Evolutionary conservation across 1,140 invertebrate genomes (phyloP).

Genomic region (Conus betulinus): DNA sequence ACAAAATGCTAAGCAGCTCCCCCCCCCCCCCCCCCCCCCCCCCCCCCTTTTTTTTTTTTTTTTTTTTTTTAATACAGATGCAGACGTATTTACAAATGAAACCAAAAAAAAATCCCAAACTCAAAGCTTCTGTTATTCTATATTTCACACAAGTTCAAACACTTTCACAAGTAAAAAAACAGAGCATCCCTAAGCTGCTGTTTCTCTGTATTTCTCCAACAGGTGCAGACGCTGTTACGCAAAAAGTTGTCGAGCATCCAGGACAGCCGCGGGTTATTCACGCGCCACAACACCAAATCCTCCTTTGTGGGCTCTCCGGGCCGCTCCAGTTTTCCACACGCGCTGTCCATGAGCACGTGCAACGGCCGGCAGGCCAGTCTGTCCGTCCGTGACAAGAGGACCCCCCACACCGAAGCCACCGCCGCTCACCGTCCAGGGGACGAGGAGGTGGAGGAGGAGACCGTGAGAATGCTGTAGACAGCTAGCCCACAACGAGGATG

Average conservation of each 20-base stretch:
- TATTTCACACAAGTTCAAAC: not conserved
- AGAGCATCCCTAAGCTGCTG: not conserved
- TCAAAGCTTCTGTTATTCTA: too few species aligned
- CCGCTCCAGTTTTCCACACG: constrained; percentile 42
- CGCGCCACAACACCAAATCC: constrained; percentile 55
- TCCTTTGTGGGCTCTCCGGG: constrained; percentile 55
- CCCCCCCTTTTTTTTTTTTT: too few species aligned
- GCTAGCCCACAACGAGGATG: too few species aligned
- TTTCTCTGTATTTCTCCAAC: constrained; percentile 3
- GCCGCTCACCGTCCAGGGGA: not conserved
- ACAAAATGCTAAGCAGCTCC: too few species aligned
- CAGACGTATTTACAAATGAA: too few species aligned
- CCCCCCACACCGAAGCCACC: constrained; percentile 3
- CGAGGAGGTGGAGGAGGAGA: constrained; percentile 10
- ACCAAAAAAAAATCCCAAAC: too few species aligned
- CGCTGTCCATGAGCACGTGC: constrained; percentile 27
- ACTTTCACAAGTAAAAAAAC: not conserved
- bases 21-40: too few species aligned
- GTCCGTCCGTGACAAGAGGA: not conserved
- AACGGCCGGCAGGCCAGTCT: constrained; percentile 10
- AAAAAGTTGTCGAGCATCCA: constrained; percentile 61
- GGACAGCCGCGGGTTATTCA: constrained; percentile 58
- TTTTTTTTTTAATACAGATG: too few species aligned
- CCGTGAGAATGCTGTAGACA: constrained; percentile 10
- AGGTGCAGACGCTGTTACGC: constrained; percentile 62